Conservation (phyloP, 2,113 vertebrate genomes). For the Aphyosemion australe region DNA sequence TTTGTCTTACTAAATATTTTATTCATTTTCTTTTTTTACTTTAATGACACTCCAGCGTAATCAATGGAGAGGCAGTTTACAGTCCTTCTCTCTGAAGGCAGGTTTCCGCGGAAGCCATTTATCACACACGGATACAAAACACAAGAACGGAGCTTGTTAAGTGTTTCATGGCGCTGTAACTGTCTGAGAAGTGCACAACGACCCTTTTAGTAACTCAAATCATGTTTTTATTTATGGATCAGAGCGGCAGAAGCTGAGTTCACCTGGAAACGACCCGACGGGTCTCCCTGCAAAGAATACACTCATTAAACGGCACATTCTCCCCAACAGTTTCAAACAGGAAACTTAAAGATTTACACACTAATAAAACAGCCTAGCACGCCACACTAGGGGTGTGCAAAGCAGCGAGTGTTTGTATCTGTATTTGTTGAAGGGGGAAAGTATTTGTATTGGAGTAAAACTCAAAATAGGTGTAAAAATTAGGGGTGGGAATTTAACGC, state of each 20-base stretch:
- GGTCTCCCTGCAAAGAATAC: conserved; percentile 28
- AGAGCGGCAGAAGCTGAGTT: conserved; percentile 15
- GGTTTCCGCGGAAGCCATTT: conserved; percentile 52
- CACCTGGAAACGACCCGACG: conserved; percentile 31
- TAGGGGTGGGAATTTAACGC: too few species aligned
- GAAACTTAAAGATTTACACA: conserved; percentile 43
- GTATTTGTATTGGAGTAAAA: too few species aligned
- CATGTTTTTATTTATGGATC: conserved; percentile 50
- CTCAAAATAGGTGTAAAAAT: too few species aligned
- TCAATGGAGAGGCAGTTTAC: conserved; percentile 54
- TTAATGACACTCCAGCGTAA: conserved; percentile 64
- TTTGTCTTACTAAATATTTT: conserved; percentile 71
- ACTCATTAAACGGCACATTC: conserved; percentile 37
- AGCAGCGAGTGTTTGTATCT: too few species aligned
- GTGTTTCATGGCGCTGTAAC: conserved; percentile 58
- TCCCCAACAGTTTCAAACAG: conserved; percentile 61
- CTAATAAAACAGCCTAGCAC: conserved; percentile 38
- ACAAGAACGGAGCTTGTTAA: conserved; percentile 60
- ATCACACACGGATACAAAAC: conserved; percentile 60
- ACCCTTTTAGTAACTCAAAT: conserved; percentile 42
- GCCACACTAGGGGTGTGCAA: too few species aligned
- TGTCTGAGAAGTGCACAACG: conserved; percentile 53
- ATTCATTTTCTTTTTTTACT: conserved; percentile 46
- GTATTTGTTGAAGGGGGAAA: too few species aligned
- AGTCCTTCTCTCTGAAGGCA: conserved; percentile 30